These are phyloP conservation scores for Mionectes macconnelli DNA, from an alignment of 2,113 vertebrate species.

Conservation along the genomic window DNA sequence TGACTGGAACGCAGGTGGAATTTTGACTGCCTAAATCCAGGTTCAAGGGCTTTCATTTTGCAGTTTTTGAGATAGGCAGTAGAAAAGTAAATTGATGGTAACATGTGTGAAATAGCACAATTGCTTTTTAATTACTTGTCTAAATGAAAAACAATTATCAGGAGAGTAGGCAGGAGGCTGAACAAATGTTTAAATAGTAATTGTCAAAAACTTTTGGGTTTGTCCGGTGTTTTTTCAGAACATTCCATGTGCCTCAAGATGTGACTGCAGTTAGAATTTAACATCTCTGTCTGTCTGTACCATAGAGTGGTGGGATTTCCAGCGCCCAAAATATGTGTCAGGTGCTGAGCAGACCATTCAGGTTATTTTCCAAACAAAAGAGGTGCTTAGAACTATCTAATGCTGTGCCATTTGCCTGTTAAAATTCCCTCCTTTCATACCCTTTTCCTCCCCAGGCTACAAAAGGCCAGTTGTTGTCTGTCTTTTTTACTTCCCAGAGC, in stretches of 20 bases:
- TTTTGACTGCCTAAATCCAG: not conserved
- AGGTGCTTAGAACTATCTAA: not conserved
- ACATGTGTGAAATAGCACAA: not conserved
- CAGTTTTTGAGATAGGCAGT: not conserved
- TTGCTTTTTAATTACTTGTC: slow-evolving; percentile 58
- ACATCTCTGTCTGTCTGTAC: not conserved
- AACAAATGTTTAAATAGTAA: slow-evolving; percentile 19
- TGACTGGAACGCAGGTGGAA: not conserved
- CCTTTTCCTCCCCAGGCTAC: not conserved
- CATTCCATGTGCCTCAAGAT: not conserved
- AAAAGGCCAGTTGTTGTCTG: not conserved
- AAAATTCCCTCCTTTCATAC: not conserved
- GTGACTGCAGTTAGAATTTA: not conserved
- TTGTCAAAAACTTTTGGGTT: not conserved
- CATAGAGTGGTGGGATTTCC: not conserved
- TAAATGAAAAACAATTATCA: slow-evolving; percentile 27
- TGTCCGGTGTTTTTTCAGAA: not conserved
- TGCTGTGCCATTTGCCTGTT: not conserved
- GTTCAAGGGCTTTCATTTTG: slow-evolving; percentile 8
- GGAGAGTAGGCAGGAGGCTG: not conserved
- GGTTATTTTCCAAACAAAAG: not conserved
- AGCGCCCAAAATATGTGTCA: not conserved
- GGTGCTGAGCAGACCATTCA: not conserved
- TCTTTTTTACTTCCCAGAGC: not conserved
- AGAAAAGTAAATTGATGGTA: not conserved